These are phyloP conservation scores for Eurois occulta DNA, from an alignment of 2,888 invertebrate species.

Conservation along the genomic window DNA sequence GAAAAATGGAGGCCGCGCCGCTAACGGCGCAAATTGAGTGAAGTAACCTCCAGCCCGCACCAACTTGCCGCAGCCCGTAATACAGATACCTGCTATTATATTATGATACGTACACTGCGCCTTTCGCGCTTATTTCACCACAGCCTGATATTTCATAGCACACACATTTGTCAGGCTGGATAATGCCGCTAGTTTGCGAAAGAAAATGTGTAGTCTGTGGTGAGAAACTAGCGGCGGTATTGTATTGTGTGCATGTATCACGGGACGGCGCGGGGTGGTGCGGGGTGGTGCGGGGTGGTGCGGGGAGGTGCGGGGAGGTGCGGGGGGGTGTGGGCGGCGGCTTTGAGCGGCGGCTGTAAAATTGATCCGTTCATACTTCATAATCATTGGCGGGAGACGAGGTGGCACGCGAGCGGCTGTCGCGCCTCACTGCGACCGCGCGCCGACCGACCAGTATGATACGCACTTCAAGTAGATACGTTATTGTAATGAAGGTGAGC, in stretches of 20 bases:
- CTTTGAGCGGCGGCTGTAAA: constrained; percentile 79
- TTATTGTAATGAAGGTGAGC: constrained; percentile 6
- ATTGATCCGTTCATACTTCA: constrained; percentile 85
- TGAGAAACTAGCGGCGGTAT: constrained; percentile 43
- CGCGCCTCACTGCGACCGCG: constrained; percentile 51
- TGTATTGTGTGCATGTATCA: constrained; percentile 59
- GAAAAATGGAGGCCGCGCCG: constrained; percentile 83
- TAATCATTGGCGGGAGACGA: constrained; percentile 79
- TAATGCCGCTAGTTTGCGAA: constrained; percentile 18
- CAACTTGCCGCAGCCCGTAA: constrained; percentile 50
- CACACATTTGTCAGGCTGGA: constrained; percentile 27
- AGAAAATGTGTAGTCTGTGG: constrained; percentile 65
- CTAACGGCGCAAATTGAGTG: constrained; percentile 88
- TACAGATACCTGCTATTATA: constrained; percentile 67
- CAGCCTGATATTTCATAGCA: constrained; percentile 49
- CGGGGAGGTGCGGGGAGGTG: constrained; percentile 59
- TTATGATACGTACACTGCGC: constrained; percentile 58
- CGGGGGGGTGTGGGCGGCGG: constrained; percentile 68
- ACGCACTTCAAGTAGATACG: not conserved
- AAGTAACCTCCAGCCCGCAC: constrained; percentile 71
- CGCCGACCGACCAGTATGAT: not conserved
- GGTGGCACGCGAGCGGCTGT: constrained; percentile 61
- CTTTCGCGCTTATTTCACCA: constrained; percentile 60
- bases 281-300: constrained; percentile 49
- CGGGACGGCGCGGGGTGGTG: constrained; percentile 44